Percentiles rank a stretch among this genome's conserved stretches.
These are phyloP conservation scores for Maconellicoccus hirsutus DNA, from an alignment of 1,140 invertebrate species.

Conservation along the genomic window DNA sequence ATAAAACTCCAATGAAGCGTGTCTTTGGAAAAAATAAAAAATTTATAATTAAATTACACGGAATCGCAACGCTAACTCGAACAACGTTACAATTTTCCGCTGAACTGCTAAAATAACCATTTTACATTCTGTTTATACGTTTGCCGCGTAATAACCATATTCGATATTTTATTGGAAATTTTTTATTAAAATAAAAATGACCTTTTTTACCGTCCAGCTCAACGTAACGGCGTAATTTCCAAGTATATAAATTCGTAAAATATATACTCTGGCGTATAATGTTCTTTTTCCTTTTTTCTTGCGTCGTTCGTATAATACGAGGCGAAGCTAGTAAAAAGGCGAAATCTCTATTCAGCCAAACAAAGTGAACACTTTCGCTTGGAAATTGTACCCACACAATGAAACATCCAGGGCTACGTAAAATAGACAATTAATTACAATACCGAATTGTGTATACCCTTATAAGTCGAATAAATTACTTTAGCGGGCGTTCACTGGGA, in stretches of 20 bases:
- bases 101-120: not conserved
- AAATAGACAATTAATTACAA: not conserved
- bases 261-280: too few species aligned
- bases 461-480: too few species aligned
- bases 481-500: too few species aligned
- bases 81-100: too few species aligned
- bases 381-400: not conserved
- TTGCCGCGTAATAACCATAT: not conserved
- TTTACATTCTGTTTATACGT: slow-evolving; percentile 10
- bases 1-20: too few species aligned
- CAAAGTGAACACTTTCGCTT: not conserved
- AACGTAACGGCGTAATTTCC: not conserved
- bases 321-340: not conserved
- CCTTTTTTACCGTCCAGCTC: not conserved
- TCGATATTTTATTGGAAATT: slow-evolving; percentile 1
- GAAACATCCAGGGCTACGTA: not conserved
- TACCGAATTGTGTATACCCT: not conserved
- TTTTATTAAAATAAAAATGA: slow-evolving; percentile 4
- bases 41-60: too few species aligned
- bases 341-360: not conserved
- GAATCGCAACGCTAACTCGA: too few species aligned
- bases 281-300: too few species aligned
- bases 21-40: too few species aligned
- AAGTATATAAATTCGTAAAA: not conserved
- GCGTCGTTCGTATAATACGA: too few species aligned